Evolutionary conservation across 2,888 invertebrate genomes (phyloP).

Genomic region (Nemoura dubitans): DNA sequence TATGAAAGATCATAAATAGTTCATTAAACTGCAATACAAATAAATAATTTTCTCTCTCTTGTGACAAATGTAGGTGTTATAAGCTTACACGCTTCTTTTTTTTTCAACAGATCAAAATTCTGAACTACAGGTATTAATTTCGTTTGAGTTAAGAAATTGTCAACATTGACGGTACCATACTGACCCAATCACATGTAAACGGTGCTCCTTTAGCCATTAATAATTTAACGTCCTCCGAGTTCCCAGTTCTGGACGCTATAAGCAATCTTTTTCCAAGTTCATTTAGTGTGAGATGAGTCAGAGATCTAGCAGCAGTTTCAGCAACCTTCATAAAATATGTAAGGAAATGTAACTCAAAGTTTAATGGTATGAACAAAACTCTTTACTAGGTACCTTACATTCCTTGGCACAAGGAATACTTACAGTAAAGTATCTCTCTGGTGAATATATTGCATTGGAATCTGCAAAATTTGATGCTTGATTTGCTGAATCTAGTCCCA

Average conservation of each 20-base stretch:
- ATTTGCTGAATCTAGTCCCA: not conserved
- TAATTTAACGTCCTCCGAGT: constrained; percentile 77
- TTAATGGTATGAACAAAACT: not conserved
- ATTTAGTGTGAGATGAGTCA: constrained; percentile 63
- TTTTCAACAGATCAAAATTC: no score
- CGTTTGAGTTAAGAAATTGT: no score
- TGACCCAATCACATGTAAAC: constrained; percentile 92
- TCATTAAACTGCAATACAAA: not conserved
- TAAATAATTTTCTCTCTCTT: not conserved
- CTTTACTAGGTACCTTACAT: no score
- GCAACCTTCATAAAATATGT: not conserved
- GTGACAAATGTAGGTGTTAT: no score
- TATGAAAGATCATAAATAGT: not conserved
- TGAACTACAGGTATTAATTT: no score
- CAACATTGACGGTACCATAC: no score
- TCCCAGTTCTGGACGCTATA: constrained; percentile 80
- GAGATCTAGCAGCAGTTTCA: constrained; percentile 51
- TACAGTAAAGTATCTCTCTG: not conserved
- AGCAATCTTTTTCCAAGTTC: constrained; percentile 88
- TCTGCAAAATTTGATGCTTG: not conserved
- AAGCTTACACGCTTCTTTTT: no score
- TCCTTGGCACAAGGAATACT: no score
- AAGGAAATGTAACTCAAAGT: not conserved
- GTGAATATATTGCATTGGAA: not conserved
- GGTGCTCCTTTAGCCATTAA: constrained; percentile 89